Conservation (phyloP, 2,113 vertebrate species). For the Harpagus bidentatus region DNA sequence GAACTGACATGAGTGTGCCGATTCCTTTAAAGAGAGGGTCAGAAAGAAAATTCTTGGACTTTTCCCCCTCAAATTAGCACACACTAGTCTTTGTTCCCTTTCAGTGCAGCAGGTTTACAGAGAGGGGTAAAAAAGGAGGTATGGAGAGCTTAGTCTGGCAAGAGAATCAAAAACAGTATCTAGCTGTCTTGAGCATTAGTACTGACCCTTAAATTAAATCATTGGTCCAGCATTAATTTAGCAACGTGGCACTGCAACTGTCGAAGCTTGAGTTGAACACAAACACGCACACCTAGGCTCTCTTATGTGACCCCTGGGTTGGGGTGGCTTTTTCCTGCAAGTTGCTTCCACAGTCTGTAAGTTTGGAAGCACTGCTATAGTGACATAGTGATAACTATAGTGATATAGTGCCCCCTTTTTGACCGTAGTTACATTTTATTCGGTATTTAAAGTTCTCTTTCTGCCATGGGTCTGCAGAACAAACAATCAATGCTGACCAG, state of each 20-base stretch:
- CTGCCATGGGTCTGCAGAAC: not conserved
- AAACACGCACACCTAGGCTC: fast-evolving
- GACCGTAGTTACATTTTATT: not conserved
- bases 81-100: not conserved
- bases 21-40: not conserved
- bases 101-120: not conserved
- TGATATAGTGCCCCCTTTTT: not conserved
- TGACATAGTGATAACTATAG: not conserved
- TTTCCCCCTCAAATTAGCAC: not conserved
- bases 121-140: fast-evolving
- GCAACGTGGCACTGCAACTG: not conserved
- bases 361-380: not conserved
- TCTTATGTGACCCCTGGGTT: not conserved
- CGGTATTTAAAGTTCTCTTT: not conserved
- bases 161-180: not conserved
- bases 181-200: not conserved
- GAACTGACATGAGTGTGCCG: not conserved
- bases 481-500: not conserved
- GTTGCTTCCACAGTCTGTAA: not conserved
- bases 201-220: not conserved
- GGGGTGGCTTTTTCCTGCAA: not conserved
- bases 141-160: not conserved
- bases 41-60: not conserved
- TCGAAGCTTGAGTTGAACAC: not conserved
- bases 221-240: not conserved